phyloP scores from a whole-genome alignment of 2,888 invertebrate genomes.

The Sphaerophoria rueppellii region DNA sequence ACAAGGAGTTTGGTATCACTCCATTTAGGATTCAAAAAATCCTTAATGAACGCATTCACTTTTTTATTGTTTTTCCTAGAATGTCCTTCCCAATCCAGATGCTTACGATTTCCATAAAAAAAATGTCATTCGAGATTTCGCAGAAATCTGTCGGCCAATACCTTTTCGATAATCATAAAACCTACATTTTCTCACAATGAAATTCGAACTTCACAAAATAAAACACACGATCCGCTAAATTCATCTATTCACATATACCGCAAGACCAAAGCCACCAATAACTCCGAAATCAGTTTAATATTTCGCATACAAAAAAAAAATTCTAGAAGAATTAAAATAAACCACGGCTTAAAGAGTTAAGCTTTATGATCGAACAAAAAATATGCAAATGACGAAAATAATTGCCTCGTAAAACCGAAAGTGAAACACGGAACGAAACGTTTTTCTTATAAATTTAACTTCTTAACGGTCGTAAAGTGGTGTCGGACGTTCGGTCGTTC shows the following conservation, averaged over 20 bases:
- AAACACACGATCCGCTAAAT: constrained; percentile 55
- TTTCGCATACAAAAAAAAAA: constrained; percentile 46
- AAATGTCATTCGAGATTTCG: constrained; percentile 41
- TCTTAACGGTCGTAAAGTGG: constrained; percentile 40
- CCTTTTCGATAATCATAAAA: constrained; percentile 14
- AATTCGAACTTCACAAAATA: constrained; percentile 24
- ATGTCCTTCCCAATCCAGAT: not conserved
- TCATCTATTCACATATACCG: constrained; percentile 41
- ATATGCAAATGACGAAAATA: constrained; percentile 41
- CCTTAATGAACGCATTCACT: too few species aligned
- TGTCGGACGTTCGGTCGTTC: constrained; percentile 26
- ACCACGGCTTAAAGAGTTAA: constrained; percentile 36
- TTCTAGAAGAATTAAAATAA: constrained; percentile 40
- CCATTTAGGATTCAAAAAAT: too few species aligned
- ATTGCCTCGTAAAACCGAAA: constrained; percentile 63
- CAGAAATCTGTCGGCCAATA: not conserved
- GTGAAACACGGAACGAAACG: constrained; percentile 55
- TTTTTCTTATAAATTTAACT: not conserved
- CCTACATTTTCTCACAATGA: constrained; percentile 34
- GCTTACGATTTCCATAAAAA: not conserved
- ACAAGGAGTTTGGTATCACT: too few species aligned
- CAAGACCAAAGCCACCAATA: not conserved
- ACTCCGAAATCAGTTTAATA: constrained; percentile 61
- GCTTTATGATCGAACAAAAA: constrained; percentile 24
- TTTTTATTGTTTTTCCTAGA: constrained; percentile 34